Conservation (phyloP, 1,140 invertebrate genomes). For the Orchesella cincta region DNA sequence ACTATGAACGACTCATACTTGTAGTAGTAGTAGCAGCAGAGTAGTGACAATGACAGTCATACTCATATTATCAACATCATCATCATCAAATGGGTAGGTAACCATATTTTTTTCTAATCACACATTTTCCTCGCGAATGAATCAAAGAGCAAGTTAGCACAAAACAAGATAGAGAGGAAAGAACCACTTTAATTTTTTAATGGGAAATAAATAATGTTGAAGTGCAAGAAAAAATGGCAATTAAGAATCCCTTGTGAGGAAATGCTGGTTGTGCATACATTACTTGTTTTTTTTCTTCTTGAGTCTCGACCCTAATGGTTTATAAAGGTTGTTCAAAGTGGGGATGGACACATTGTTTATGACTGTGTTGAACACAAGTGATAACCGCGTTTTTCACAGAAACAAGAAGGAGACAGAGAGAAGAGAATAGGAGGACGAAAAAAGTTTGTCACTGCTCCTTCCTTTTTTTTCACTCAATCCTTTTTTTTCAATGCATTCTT, state of each 20-base stretch:
- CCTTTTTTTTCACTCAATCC: constrained; percentile 5
- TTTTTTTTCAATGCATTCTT: neutral
- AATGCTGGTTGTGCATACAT: constrained; percentile 26
- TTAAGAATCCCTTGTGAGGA: constrained; percentile 26
- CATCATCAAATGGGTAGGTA: neutral
- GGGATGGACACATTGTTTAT: constrained; percentile 21
- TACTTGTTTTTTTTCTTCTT: neutral
- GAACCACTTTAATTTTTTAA: constrained; percentile 27
- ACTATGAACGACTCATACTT: neutral
- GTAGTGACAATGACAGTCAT: neutral
- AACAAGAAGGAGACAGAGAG: neutral
- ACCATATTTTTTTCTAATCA: neutral
- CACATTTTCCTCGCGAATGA: too few relatives aligned
- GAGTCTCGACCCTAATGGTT: neutral
- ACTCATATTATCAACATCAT: neutral
- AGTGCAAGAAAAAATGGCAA: constrained; percentile 27
- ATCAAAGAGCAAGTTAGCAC: neutral
- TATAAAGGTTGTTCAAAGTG: constrained; percentile 22
- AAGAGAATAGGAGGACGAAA: neutral
- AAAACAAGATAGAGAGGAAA: constrained; percentile 9
- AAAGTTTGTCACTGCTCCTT: neutral
- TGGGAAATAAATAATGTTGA: constrained; percentile 30
- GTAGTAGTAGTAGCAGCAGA: neutral
- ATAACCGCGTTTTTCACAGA: constrained; percentile 22
- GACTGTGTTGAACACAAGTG: constrained; percentile 25